phyloP scores from a whole-genome alignment of 2,888 invertebrate species.

The Eupithecia abbreviata region DNA sequence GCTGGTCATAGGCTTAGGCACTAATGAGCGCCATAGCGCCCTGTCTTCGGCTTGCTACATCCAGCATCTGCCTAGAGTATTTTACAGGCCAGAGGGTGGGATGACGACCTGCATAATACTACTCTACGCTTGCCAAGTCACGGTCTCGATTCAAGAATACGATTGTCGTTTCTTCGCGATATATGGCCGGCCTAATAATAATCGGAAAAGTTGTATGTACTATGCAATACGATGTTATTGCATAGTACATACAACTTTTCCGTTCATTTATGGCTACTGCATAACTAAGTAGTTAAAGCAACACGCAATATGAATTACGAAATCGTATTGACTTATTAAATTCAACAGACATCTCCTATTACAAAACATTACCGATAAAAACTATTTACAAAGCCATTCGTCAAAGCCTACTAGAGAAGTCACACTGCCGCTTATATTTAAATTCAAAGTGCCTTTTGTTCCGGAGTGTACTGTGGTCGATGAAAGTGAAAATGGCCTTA shows the following conservation, averaged over 20 bases:
- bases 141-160: no score
- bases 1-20: no score
- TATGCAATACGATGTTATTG: not conserved
- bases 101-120: no score
- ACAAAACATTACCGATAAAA: conserved; percentile 25
- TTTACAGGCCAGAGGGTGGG: no score
- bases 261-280: not conserved
- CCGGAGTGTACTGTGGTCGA: conserved; percentile 54
- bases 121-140: no score
- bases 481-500: conserved; percentile 81
- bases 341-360: conserved; percentile 14
- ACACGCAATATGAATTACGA: not conserved
- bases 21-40: no score
- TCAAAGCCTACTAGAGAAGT: conserved; percentile 20
- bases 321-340: conserved; percentile 1
- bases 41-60: no score
- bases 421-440: conserved; percentile 45
- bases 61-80: no score
- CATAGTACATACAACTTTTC: no score
- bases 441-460: conserved; percentile 52
- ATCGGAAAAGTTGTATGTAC: not conserved
- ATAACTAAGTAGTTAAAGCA: not conserved
- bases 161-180: no score
- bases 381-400: conserved; percentile 24
- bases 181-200: not conserved